Base-by-base conservation (phyloP, 2,113 vertebrate genomes). In the Junco hyemalis region DNA sequence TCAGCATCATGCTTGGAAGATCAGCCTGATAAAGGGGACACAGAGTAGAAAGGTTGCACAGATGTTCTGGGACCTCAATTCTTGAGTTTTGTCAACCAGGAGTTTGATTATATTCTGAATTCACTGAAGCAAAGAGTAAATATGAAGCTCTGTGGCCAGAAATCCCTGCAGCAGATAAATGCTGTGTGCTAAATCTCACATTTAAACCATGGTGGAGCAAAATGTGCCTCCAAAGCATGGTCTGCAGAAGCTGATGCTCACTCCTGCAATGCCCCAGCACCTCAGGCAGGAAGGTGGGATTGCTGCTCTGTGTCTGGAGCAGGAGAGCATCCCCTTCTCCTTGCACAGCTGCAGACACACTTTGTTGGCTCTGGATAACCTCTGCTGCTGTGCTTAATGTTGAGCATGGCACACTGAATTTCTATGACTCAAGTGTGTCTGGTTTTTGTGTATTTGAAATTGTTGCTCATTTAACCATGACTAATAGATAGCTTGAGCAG, bases 101-200 rank as follows among this genome's bases (percentile, higher is more conserved):
- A 94, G 18, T 86, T 91, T 95, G 92, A 90, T 96, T 88, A 84
- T 84, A 81, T 96, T 95, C 92, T 77, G 82, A 86, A 95, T 63
- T 73, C 72, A 64, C 71, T 81, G 92, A 94, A 96, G 93, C 94
- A 88, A 86, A 92, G 92, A 93, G 88, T 93, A 97, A 97, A 96
- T 96, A 95, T 83, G 83, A 88, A 95, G 94, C 92, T 94, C 85
- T 86, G 94, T 92, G 92, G 68, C 79, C 79, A 96, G 68, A 96
- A 96, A 94, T 96, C 95, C 88, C 95, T 64, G 60, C 76, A 92
- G 90, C 85, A 83, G 81, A 60, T 70, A 93, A 5, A 31, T 45
- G 13, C 64, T 65, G 13, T 45, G 81, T 92, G 48, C 77, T 86
- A 56, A 92, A 66, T 74, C 70, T 63, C 64, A 56, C 61, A 88